Base-by-base conservation (phyloP, 2,797 vertebrate species). In the Anguilla pacifica region DNA sequence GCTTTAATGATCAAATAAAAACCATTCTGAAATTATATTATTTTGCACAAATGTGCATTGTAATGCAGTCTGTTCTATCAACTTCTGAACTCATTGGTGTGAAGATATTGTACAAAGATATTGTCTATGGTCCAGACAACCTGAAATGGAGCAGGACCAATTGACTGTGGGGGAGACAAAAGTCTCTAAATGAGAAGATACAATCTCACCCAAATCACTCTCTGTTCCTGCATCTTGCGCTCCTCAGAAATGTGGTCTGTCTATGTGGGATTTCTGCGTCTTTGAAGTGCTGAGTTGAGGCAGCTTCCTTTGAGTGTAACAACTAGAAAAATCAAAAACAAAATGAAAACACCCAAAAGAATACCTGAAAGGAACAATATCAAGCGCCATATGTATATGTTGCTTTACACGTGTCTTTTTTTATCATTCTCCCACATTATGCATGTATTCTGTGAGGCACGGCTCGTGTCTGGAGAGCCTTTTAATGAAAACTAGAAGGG, bases 281-380 rank as follows among this genome's bases (percentile, higher is more conserved):
- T 96, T 96, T 97, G 95, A 96, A 95, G 94, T 92, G 83, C 91
- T 89, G 92, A 94, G 92, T 91, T 86, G 89, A 74, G 90, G 91
- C 92, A 92, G 94, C 94, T 95, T 91, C 93, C 94, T 96, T 96
- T 96, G 94, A 94, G 93, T 95, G 94, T 94, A 94, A 94, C 94
- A 89, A 91, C 90, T 88, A 87, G 84, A 90, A 91, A 95, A 95
- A 95, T 95, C 94, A 95, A 96, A 95, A 92, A 93, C 92, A 91
- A 94, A 95, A 94, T 59, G 88, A 86, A 86, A 88, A 88, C 72
- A 86, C 85, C 85, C 88, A 81, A 86, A 88, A 86, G 88, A 81
- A 88, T 83, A 79, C 74, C 72, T 88, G 84, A 86, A 88, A 88
- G 84, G 57, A 88, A 94, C 94, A 95, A 92, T 94, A 93, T 93